phyloP scores from a whole-genome alignment of 1,140 invertebrate genomes.

The Melitaea cinxia region DNA sequence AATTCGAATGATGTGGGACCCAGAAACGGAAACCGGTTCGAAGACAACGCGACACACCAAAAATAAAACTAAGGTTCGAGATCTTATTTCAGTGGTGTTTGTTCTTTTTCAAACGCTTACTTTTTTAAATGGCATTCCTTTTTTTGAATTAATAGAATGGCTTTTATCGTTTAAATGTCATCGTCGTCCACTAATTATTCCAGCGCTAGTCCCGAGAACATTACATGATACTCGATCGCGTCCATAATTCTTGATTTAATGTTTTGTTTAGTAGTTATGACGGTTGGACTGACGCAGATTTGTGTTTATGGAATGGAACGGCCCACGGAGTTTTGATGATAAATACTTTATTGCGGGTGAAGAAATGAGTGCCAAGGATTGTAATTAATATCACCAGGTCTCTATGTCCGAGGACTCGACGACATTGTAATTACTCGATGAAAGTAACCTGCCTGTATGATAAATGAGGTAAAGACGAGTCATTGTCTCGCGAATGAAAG shows the following conservation, averaged over 20 bases:
- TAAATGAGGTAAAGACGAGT: constrained; percentile 75
- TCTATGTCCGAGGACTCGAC: constrained; percentile 38
- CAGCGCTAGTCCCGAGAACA: constrained; percentile 34
- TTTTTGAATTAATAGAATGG: constrained; percentile 64
- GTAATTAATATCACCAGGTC: constrained; percentile 60
- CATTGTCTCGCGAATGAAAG: constrained; percentile 74
- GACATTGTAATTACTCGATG: constrained; percentile 76
- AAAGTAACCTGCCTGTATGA: constrained; percentile 78
- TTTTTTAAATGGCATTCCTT: constrained; percentile 57
- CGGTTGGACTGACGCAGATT: constrained; percentile 29
- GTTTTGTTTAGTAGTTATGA: constrained; percentile 42
- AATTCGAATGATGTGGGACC: constrained; percentile 57
- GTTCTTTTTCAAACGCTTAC: constrained; percentile 47
- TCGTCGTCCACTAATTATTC: constrained; percentile 57
- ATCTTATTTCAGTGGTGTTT: constrained; percentile 55
- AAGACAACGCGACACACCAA: constrained; percentile 38
- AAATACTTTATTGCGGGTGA: constrained; percentile 46
- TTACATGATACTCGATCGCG: constrained; percentile 48
- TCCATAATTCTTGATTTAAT: constrained; percentile 49
- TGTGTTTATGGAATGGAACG: constrained; percentile 31
- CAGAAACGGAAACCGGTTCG: constrained; percentile 46
- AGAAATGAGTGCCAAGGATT: constrained; percentile 44
- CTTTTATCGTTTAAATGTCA: constrained; percentile 54
- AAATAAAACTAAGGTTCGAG: constrained; percentile 46
- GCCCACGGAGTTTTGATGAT: constrained; percentile 32